Evolutionary conservation across 2,113 vertebrate genomes (phyloP), one percentile per base, ranked within the genome.

Genomic region (Oncorhynchus keta): DNA sequence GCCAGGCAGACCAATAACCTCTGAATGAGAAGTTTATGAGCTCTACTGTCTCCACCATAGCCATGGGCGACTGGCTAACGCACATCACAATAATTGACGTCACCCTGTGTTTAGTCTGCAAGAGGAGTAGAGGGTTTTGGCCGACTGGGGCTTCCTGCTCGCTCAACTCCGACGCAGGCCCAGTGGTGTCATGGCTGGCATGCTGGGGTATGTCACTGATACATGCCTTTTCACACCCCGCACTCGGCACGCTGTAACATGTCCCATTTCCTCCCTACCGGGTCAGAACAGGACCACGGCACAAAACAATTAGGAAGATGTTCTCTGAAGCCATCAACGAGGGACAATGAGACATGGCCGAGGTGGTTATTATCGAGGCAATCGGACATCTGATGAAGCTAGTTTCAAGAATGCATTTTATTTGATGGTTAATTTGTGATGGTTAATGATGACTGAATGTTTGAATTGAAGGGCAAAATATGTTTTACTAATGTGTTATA

Each of bases 241-340:
- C 16, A 5, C 51, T 16, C 51, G 1, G 51, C 51, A 55, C 51
- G 51, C 16, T 55, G 51, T 55, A 16, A 18, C 51, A 55, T 14
- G 4, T 55, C 16, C 51, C 14, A 55, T 55, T 55, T 55, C 51
- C 16, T 55, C 51, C 12, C 51, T 14, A 55, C 51, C 16, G 5
- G 51, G 51, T 55, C 51, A 55, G 18, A 18, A 55, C 16, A 55
- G 66, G 79, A 73, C 61, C 72, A 69, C 68, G 66, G 69, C 71
- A 81, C 66, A 67, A 81, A 77, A 79, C 83, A 85, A 82, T 85
- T 82, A 85, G 80, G 74, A 66, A 73, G 70, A 80, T 71, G 83
- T 82, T 79, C 75, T 70, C 49, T 45, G 26, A 55, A 65, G 77
- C 73, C 66, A 65, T 55, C 73, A 72, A 73, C 76, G 9, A 71